Percentiles rank a stretch among this genome's conserved stretches.
Evolutionary conservation across 2,888 invertebrate genomes (phyloP).

Genomic region (Dolomedes plantarius): DNA sequence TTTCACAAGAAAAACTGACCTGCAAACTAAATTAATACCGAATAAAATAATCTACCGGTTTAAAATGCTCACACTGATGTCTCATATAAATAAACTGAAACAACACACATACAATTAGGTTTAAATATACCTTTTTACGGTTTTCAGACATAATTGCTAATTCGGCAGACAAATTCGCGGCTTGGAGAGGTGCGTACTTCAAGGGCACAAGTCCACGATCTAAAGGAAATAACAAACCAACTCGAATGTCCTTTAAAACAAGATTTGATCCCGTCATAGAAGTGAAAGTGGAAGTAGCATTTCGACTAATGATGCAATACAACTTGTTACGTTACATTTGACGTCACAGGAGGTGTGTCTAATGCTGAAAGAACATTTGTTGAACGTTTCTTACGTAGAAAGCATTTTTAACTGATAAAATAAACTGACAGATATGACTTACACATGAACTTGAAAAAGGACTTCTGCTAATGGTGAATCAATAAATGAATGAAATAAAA

Average conservation of each 20-base stretch:
- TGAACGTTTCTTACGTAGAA: no score
- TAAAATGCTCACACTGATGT: no score
- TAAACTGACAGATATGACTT: no score
- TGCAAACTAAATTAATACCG: no score
- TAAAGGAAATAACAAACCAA: slow-evolving; percentile 54
- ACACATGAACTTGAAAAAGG: no score
- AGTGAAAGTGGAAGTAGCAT: slow-evolving; percentile 42
- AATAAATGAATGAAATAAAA: no score
- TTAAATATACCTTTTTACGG: slow-evolving; percentile 47
- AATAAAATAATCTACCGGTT: no score
- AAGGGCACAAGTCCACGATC: slow-evolving; percentile 48
- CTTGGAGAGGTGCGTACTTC: neutral
- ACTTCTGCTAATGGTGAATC: no score
- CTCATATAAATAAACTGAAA: neutral
- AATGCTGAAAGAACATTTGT: no score
- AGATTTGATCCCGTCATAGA: slow-evolving; percentile 28
- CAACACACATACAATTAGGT: neutral
- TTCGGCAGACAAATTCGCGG: no score
- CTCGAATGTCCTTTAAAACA: slow-evolving; percentile 63
- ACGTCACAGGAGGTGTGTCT: neutral
- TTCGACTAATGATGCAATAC: neutral
- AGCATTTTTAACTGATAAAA: no score
- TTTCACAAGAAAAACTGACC: neutral
- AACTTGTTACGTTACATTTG: neutral
- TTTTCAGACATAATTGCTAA: slow-evolving; percentile 39